Evolutionary conservation across 2,888 invertebrate species (phyloP), one percentile per base, ranked within the genome.

Genomic region (Catocala nupta): DNA sequence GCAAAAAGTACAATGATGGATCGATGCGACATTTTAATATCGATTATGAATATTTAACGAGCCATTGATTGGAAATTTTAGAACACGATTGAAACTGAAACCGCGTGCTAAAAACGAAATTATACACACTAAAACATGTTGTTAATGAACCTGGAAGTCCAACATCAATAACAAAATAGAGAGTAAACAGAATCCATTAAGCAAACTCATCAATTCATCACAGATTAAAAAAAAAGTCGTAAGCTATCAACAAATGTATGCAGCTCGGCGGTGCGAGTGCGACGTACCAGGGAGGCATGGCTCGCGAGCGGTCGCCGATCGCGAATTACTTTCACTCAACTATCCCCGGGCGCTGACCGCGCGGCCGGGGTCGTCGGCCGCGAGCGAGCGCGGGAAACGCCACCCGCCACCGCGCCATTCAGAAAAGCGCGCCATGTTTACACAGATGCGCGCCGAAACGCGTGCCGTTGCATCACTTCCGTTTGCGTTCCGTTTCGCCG

Each of bases 251-350:
- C 63, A 71, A 71, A 68, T 75, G 63, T 68, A 71, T 70, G 71
- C 75, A 71, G 69, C 65, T 55, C 48, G 60, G 63, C 42, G 52
- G 52, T 55, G 62, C 59, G 49, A 58, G 59, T 55, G 62, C 59
- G 49, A 58, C 55, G 88, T 87, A 89, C 90, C 88, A 88, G 88
- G 90, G 86, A 81, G 87, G 90, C 90, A 89, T 87, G 86, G 85
- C 84, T 86, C 83, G 92, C 90, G 83, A 85, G 91, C 90, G 89
- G 89, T 88, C 84, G 89, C 76, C 84, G 90, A 75, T 91, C 90
- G 93, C 93, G 92, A 93, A 93, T 93, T 93, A 94, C 94, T 94
- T 94, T 94, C 94, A 93, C 94, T 94, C 87, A 86, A 86, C 89
- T 92, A 90, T 92, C 92, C 92, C 89, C 92, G 92, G 87, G 88